phyloP scores from a whole-genome alignment of 2,797 vertebrate genomes.

The Sus cebifrons region DNA sequence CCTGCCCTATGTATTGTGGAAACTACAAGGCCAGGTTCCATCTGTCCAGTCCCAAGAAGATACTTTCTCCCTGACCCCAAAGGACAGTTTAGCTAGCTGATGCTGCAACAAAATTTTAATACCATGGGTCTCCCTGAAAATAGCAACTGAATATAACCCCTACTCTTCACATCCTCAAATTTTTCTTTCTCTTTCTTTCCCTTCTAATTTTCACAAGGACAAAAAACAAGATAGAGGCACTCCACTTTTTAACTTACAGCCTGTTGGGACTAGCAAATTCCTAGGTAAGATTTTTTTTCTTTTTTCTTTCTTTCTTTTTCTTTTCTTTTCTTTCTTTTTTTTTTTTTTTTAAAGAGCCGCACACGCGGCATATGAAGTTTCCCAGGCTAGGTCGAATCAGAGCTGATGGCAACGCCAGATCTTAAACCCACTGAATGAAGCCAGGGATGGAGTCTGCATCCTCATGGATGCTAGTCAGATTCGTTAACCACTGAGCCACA shows the following conservation, averaged over 20 bases:
- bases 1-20: not conserved
- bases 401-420: no score
- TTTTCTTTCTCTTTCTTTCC: not conserved
- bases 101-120: constrained; percentile 33
- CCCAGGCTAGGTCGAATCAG: no score
- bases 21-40: not conserved
- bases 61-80: constrained; percentile 9
- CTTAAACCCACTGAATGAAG: no score
- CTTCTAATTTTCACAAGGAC: constrained; percentile 48
- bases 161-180: not conserved
- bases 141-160: not conserved
- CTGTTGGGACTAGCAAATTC: constrained; percentile 61
- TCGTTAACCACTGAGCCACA: no score
- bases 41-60: not conserved
- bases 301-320: no score
- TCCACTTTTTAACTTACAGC: constrained; percentile 33
- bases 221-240: constrained; percentile 39
- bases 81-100: not conserved
- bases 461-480: no score
- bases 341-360: no score
- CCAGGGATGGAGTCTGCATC: no score
- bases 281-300: constrained; percentile 46
- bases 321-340: no score
- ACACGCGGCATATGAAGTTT: no score
- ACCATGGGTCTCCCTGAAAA: not conserved